These are phyloP conservation scores for Panulirus ornatus DNA, from an alignment of 1,140 invertebrate genomes.

Conservation along the genomic window DNA sequence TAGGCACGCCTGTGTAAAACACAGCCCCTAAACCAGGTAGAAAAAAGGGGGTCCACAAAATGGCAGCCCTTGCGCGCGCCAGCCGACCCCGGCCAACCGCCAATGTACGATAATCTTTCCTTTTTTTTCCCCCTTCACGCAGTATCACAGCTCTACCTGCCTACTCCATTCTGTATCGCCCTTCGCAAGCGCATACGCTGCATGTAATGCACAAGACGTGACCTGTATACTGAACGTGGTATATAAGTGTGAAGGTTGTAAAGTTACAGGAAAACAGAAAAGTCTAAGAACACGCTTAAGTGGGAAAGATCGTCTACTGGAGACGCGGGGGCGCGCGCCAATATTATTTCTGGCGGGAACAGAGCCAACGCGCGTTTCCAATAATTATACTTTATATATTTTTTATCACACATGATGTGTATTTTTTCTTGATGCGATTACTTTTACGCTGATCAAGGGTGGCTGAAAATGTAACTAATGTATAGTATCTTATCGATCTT, in stretches of 20 bases:
- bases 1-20: not conserved
- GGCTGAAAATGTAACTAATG: too few species aligned
- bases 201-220: conserved; percentile 4
- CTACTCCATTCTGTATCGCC: conserved; percentile 6
- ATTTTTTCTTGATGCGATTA: too few species aligned
- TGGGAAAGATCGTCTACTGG: not conserved
- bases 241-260: not conserved
- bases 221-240: not conserved
- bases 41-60: conserved; percentile 63
- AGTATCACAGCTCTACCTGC: conserved; percentile 5
- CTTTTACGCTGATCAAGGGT: too few species aligned
- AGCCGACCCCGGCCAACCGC: not conserved
- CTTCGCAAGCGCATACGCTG: not conserved
- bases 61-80: conserved; percentile 58
- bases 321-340: conserved; percentile 8
- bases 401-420: not conserved
- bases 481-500: too few species aligned
- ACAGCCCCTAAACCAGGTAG: conserved; percentile 43
- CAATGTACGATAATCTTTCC: conserved; percentile 52
- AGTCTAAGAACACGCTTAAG: too few species aligned
- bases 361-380: too few species aligned
- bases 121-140: conserved; percentile 31
- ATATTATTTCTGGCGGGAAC: too few species aligned
- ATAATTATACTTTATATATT: too few species aligned
- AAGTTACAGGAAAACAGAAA: conserved; percentile 13